phyloP scores from a whole-genome alignment of 2,113 vertebrate species.

The Gymnorhina tibicen region DNA sequence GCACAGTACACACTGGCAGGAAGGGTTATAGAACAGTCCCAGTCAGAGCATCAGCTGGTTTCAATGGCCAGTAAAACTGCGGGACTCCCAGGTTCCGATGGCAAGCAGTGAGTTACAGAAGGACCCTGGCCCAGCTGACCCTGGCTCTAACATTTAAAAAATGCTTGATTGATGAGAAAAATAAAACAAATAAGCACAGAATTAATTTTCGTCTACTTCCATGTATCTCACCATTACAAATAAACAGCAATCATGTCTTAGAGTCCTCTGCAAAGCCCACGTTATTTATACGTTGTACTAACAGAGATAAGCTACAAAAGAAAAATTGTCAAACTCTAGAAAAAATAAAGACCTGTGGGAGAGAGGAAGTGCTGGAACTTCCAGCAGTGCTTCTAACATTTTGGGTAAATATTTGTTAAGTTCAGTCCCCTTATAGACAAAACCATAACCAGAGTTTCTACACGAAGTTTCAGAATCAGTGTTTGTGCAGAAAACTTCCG shows the following conservation, averaged over 20 bases:
- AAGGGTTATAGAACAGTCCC: not conserved
- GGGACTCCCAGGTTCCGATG: not conserved
- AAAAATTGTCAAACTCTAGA: not conserved
- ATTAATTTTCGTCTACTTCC: not conserved
- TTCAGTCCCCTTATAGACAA: not conserved
- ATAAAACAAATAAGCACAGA: not conserved
- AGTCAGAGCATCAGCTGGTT: not conserved
- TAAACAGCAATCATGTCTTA: not conserved
- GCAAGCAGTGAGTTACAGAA: not conserved
- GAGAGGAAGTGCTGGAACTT: conserved; percentile 2
- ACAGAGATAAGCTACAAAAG: not conserved
- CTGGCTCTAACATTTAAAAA: not conserved
- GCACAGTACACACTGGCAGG: not conserved
- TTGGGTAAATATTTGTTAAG: conserved; percentile 2
- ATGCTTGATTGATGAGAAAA: not conserved
- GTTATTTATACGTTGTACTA: not conserved
- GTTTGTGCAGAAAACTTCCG: not conserved
- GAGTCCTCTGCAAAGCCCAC: not conserved
- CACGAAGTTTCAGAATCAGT: not conserved
- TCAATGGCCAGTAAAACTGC: not conserved
- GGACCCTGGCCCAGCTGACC: not conserved
- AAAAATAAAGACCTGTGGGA: conserved; percentile 23
- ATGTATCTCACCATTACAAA: not conserved
- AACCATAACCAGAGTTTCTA: not conserved
- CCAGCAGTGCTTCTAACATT: not conserved